Evolutionary conservation across 1,140 invertebrate species (phyloP).

Genomic region (Drosophila kohkoa): DNA sequence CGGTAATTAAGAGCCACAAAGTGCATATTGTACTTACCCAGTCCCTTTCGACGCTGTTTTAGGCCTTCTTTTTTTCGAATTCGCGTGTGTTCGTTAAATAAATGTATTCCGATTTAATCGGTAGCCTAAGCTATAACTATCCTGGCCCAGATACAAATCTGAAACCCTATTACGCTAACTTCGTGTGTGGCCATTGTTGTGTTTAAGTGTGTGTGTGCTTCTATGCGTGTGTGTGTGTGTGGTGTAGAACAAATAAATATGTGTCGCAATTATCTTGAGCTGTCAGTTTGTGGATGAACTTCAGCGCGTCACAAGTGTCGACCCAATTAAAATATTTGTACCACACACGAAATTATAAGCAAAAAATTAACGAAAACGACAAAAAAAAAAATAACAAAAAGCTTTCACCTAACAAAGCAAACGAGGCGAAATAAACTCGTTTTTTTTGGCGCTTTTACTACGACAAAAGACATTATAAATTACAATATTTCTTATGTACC

Average conservation of each 20-base stretch:
- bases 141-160: slow-evolving; percentile 43
- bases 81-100: slow-evolving; percentile 65
- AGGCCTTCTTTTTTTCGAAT: slow-evolving; percentile 4
- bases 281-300: slow-evolving; percentile 62
- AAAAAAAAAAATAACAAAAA: slow-evolving; percentile 42
- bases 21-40: slow-evolving; percentile 49
- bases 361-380: slow-evolving; percentile 56
- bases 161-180: slow-evolving; percentile 13
- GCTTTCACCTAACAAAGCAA: slow-evolving; percentile 68
- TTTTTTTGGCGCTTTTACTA: slow-evolving; percentile 60
- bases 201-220: not conserved
- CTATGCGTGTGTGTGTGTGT: slow-evolving; percentile 12
- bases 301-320: slow-evolving; percentile 58
- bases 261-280: slow-evolving; percentile 61
- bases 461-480: slow-evolving; percentile 71
- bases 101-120: slow-evolving; percentile 69
- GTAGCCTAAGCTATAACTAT: slow-evolving; percentile 15
- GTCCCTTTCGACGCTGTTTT: slow-evolving; percentile 1
- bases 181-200: slow-evolving; percentile 6
- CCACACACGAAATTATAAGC: slow-evolving; percentile 21
- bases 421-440: slow-evolving; percentile 59
- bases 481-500: slow-evolving; percentile 58
- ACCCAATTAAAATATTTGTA: slow-evolving; percentile 61
- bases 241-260: slow-evolving; percentile 59
- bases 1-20: slow-evolving; percentile 48